Percentiles rank a stretch among this genome's conserved stretches.
Evolutionary conservation across 1,140 invertebrate species (phyloP).

Genomic region (Ganaspis sp.): DNA sequence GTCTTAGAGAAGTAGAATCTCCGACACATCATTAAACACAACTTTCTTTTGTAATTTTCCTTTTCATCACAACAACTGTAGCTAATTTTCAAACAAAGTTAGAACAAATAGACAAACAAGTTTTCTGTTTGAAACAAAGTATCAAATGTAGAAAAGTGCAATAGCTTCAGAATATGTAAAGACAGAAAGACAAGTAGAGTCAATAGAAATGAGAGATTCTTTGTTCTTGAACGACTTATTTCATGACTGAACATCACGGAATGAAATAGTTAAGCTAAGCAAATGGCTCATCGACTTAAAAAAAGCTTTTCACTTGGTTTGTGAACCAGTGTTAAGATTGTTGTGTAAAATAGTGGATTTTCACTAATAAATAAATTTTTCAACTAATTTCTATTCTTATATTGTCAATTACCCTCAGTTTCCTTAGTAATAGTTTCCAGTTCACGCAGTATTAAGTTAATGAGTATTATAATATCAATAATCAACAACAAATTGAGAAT

Average conservation of each 20-base stretch:
- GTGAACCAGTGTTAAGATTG: slow-evolving; percentile 13
- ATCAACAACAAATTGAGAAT: no score
- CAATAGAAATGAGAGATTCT: not conserved
- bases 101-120: no score
- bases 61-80: not conserved
- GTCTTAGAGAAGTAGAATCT: slow-evolving; percentile 31
- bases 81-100: not conserved
- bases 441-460: no score
- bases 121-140: not conserved
- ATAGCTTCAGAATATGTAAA: not conserved
- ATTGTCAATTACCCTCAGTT: not conserved
- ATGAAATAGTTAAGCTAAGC: slow-evolving; percentile 23
- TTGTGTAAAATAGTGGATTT: slow-evolving; percentile 15
- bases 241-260: slow-evolving; percentile 17
- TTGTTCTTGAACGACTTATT: slow-evolving; percentile 2
- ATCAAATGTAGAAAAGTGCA: not conserved
- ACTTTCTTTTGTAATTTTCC: not conserved
- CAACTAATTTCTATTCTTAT: not conserved
- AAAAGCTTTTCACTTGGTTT: slow-evolving; percentile 13
- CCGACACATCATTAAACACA: not conserved
- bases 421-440: no score
- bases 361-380: slow-evolving; percentile 12
- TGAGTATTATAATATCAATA: no score
- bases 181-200: not conserved
- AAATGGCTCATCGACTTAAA: slow-evolving; percentile 20